phyloP scores from a whole-genome alignment of 2,797 vertebrate genomes.

The Alauda arvensis region DNA sequence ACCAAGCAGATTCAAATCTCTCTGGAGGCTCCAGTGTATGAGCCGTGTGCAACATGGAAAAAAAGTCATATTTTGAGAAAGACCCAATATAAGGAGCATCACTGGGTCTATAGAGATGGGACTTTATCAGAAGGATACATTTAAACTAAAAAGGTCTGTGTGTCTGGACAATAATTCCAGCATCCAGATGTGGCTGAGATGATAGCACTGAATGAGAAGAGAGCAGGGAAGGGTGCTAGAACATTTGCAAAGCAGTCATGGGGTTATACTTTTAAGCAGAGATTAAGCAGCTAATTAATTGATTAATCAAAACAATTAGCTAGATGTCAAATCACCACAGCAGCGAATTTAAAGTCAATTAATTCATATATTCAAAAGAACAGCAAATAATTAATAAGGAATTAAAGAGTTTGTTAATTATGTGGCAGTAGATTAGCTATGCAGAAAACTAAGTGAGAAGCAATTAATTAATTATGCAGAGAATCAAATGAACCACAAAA shows the following conservation, averaged over 20 bases:
- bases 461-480: conserved; percentile 63
- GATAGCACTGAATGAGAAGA: not conserved
- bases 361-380: conserved; percentile 60
- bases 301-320: conserved; percentile 60
- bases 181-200: not conserved
- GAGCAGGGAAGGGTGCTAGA: not conserved
- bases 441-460: conserved; percentile 56
- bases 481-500: conserved; percentile 60
- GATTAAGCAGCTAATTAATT: conserved; percentile 56
- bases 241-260: conserved; percentile 16
- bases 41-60: not conserved
- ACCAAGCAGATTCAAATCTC: not conserved
- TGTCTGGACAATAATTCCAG: not conserved
- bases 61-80: not conserved
- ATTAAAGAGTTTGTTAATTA: conserved; percentile 63
- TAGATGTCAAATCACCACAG: conserved; percentile 51
- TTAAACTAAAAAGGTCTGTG: not conserved
- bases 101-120: not conserved
- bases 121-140: not conserved
- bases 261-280: conserved; percentile 36
- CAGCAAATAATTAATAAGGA: conserved; percentile 58
- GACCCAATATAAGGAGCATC: not conserved
- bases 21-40: not conserved
- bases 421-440: conserved; percentile 54
- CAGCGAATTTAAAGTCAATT: conserved; percentile 51